Percentiles rank a stretch among this genome's conserved stretches.
Conservation (phyloP, 2,797 vertebrate species). For the Poecilia gillii region DNA sequence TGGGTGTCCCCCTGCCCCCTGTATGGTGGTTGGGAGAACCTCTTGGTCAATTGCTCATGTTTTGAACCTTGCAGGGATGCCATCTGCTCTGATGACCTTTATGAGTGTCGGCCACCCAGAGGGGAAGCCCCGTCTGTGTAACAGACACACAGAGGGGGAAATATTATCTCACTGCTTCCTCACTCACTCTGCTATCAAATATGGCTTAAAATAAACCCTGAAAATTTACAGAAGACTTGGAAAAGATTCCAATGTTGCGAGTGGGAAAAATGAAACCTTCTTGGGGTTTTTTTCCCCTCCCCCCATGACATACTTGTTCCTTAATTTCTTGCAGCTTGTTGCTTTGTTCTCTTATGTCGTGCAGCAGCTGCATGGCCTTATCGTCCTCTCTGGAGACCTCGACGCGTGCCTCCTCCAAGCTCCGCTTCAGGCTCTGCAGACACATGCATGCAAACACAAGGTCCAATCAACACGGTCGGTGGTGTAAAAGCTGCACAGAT, state of each 20-base stretch:
- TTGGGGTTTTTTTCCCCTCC: not conserved
- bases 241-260: not conserved
- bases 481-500: not conserved
- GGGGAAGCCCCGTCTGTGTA: conserved; percentile 54
- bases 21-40: not conserved
- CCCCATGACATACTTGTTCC: conserved; percentile 88
- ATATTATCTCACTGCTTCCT: conserved; percentile 28
- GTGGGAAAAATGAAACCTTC: not conserved
- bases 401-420: conserved; percentile 97
- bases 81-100: conserved; percentile 71
- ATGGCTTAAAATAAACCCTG: not conserved
- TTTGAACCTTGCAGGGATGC: conserved; percentile 49
- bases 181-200: conserved; percentile 11
- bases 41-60: conserved; percentile 49
- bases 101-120: conserved; percentile 43
- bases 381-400: conserved; percentile 99
- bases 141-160: conserved; percentile 23
- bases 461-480: not conserved
- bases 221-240: not conserved
- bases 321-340: conserved; percentile 99
- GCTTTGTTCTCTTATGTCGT: conserved; percentile 98
- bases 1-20: not conserved
- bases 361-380: conserved; percentile 97
- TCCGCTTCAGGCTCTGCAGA: conserved; percentile 96
- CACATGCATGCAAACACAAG: conserved; percentile 42